Conservation (phyloP, 2,888 invertebrate species). For the Megaustenia siamemsis region DNA sequence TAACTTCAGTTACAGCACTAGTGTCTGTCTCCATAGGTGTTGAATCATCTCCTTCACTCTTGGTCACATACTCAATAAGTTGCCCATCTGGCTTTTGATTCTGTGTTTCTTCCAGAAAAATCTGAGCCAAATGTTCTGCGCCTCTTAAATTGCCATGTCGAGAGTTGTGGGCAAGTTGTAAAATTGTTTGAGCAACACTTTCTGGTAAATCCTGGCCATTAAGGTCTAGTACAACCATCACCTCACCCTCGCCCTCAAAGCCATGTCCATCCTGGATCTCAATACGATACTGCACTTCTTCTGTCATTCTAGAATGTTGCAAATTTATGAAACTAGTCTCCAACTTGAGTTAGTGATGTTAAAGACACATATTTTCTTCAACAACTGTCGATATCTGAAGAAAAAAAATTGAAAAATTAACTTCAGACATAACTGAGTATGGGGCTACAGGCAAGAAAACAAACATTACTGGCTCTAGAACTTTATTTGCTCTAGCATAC, state of each 20-base stretch:
- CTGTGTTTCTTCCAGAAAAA: conserved; percentile 16
- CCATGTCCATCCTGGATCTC: conserved; percentile 48
- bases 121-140: neutral
- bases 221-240: conserved; percentile 46
- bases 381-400: neutral
- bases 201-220: conserved; percentile 49
- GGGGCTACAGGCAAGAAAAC: no score
- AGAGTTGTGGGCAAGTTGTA: conserved; percentile 37
- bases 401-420: neutral
- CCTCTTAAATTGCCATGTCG: conserved; percentile 11
- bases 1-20: conserved; percentile 7
- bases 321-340: neutral
- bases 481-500: no score
- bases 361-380: neutral
- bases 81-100: neutral
- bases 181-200: conserved; percentile 39
- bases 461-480: no score
- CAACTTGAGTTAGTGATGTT: neutral
- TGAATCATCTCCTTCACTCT: neutral
- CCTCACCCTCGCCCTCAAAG: conserved; percentile 8
- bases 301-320: conserved; percentile 19
- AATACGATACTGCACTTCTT: conserved; percentile 44
- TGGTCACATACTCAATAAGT: conserved; percentile 4
- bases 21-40: neutral
- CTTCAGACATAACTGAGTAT: no score